phyloP scores from a whole-genome alignment of 2,797 vertebrate genomes.

The Paratrypauchen microcephalus region DNA sequence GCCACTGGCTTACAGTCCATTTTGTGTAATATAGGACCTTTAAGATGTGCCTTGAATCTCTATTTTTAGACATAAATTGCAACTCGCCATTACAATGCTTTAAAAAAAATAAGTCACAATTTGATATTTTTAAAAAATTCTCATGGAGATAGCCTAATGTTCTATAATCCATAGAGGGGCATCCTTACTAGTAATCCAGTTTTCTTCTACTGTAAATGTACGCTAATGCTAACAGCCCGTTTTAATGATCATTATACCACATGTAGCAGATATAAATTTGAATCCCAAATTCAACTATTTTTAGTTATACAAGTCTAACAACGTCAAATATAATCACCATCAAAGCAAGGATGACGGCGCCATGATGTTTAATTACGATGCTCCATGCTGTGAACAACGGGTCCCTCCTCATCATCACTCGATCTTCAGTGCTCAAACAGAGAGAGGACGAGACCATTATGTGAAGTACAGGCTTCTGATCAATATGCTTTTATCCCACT shows the following conservation, averaged over 20 bases:
- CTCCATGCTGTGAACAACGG: conserved; percentile 15
- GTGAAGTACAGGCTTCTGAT: conserved; percentile 57
- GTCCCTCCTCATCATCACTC: conserved; percentile 55
- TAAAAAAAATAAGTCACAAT: too few relatives aligned
- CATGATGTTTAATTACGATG: conserved; percentile 33
- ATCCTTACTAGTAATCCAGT: too few relatives aligned
- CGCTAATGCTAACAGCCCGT: too few relatives aligned
- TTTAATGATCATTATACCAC: neutral
- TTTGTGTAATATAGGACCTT: too few relatives aligned
- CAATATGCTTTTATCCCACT: conserved; percentile 69
- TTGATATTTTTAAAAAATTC: too few relatives aligned
- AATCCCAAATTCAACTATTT: neutral
- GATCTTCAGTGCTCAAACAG: conserved; percentile 36
- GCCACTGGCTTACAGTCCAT: too few relatives aligned
- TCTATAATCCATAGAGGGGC: too few relatives aligned
- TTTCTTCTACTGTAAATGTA: too few relatives aligned
- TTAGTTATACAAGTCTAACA: neutral
- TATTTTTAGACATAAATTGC: too few relatives aligned
- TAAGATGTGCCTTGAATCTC: too few relatives aligned
- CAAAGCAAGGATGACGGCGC: neutral
- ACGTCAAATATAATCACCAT: neutral
- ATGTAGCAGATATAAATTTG: neutral
- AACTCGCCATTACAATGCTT: too few relatives aligned
- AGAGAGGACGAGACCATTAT: conserved; percentile 59
- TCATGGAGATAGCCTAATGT: too few relatives aligned